A percentile compares a stretch with the other conserved stretches of the same genome.
These are phyloP conservation scores for Gastrophryne carolinensis DNA, from an alignment of 2,797 vertebrate genomes.

Conservation along the genomic window DNA sequence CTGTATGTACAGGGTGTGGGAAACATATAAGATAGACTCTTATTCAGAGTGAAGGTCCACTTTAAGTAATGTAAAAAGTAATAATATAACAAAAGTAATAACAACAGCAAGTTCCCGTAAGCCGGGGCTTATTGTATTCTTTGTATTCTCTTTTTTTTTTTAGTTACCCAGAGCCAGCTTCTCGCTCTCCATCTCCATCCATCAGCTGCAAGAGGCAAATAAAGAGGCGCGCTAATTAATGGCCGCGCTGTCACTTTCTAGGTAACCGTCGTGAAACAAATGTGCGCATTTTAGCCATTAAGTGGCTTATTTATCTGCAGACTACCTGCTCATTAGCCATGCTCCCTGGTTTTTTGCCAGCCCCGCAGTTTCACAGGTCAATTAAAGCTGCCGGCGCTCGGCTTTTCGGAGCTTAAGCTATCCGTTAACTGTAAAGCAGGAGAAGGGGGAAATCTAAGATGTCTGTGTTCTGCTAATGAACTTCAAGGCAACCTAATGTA, in stretches of 20 bases:
- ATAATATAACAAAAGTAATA: too few relatives aligned
- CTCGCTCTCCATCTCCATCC: too few relatives aligned
- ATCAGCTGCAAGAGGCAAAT: not conserved
- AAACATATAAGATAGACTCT: too few relatives aligned
- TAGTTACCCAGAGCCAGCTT: too few relatives aligned
- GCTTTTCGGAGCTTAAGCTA: not conserved
- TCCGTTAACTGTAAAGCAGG: not conserved
- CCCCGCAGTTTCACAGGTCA: slow-evolving; percentile 18
- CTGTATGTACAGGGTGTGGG: too few relatives aligned
- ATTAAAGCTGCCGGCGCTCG: slow-evolving; percentile 6
- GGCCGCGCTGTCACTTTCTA: not conserved
- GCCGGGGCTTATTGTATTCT: too few relatives aligned
- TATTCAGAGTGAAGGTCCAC: too few relatives aligned
- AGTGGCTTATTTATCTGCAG: not conserved
- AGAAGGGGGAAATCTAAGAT: not conserved
- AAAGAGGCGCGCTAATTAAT: not conserved
- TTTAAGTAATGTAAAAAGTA: too few relatives aligned
- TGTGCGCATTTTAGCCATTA: not conserved
- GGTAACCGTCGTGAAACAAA: not conserved
- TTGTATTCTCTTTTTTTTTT: too few relatives aligned
- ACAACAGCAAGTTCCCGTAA: too few relatives aligned
- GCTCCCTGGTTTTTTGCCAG: not conserved
- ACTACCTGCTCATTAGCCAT: slow-evolving; percentile 11
- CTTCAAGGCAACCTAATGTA: slow-evolving; percentile 38
- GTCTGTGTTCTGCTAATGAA: slow-evolving; percentile 33